Evolutionary conservation across 2,113 vertebrate species (phyloP), one percentile per base, ranked within the genome.

Genomic region (Tragelaphus strepsiceros): DNA sequence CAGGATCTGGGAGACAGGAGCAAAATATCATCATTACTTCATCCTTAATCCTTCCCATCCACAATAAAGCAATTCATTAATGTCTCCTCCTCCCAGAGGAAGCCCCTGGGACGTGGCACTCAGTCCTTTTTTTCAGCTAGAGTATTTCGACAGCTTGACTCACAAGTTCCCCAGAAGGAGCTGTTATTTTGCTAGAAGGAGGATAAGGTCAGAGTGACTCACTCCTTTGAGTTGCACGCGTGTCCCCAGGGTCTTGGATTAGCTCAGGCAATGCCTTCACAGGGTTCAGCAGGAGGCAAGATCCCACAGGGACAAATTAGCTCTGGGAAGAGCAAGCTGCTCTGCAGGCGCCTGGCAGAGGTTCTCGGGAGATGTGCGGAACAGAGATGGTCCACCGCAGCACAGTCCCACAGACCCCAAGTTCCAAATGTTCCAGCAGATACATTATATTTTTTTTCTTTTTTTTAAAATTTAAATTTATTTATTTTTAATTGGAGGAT

Each of bases 251-350:
- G 93, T 49, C 90, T 97, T 96, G 80, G 96, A 97, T 98, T 97
- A 96, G 54, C 88, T 81, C 88, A 91, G 51, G 91, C 97, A 98
- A 98, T 98, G 62, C 97, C 98, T 98, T 98, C 88, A 98, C 94
- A 97, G 95, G 83, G 93, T 97, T 97, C 97, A 95, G 71, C 88
- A 84, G 86, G 64, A 98, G 97, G 91, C 53, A 2, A 97, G 96
- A 89, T 97, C 97, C 96, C 98, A 94, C 16, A 96, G 98, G 91
- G 94, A 94, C 96, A 98, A 96, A 98, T 98, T 96, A 98, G 96
- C 96, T 97, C 49, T 95, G 88, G 78, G 96, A 97, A 97, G 97
- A 96, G 67, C 88, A 91, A 71, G 35, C 94, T 54, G 58, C 89
- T 87, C 90, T 93, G n/a, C n/a, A 35, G 96, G 58, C 39, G 80